Evolutionary conservation across 2,888 invertebrate genomes (phyloP), one percentile per base, ranked within the genome.

Genomic region (Drosophila macrospina): DNA sequence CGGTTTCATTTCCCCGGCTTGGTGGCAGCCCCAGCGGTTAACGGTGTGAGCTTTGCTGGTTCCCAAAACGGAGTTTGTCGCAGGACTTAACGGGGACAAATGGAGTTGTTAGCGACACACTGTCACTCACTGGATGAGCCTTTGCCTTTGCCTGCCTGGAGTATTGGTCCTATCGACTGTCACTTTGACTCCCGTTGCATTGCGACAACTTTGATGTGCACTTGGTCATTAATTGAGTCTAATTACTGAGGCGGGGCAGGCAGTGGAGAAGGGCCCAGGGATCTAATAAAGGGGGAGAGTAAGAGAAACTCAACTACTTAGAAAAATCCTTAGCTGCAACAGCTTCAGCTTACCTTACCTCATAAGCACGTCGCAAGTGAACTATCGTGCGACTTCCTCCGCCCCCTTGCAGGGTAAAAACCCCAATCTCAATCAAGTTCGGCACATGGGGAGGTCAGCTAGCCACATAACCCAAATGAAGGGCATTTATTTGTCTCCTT

Each of bases 401-500:
- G 1, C n/a, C 6, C 34, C 11, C n/a, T 11, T 5, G n/a, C n/a
- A n/a, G n/a, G n/a, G n/a, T 34, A n/a, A n/a, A 34, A 26, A 26
- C 26, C 4, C 26, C 26, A 26, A 26, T 26, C 28, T 28, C 28
- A 28, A 7, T 28, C 2, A 28, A 13, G 13, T 52, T 64, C 77
- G 16, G 44, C 51, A 54, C 45, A 36, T n/a, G 55, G 24, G 48
- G 32, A 13, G 47, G 44, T 30, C 62, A 20, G 42, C 50, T 56
- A 55, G 56, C 85, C 76, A 67, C 62, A 74, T 63, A 78, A 69
- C 78, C 73, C 56, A 65, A 80, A 69, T 69, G 70, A 72, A 63
- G 69, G 86, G 80, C 85, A 86, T 85, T 88, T 86, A 84, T 88
- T 80, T 85, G 71, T 57, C 64, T 52, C 82, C 80, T 85, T 88